Percentiles rank a stretch among this genome's conserved stretches.
Evolutionary conservation across 1,140 invertebrate genomes (phyloP).

Genomic region (Achroia grisella): DNA sequence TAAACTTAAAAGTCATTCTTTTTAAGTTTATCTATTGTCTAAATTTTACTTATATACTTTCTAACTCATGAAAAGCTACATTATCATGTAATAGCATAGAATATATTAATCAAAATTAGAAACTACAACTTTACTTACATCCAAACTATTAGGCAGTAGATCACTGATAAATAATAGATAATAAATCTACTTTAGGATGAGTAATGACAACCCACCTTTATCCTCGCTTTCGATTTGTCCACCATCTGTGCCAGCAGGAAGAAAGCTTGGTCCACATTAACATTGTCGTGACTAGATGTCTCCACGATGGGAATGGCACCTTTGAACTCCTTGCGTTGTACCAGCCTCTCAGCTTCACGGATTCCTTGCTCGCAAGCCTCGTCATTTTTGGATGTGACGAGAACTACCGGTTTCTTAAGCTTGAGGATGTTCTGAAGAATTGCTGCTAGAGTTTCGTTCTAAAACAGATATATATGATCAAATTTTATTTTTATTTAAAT

Average conservation of each 20-base stretch:
- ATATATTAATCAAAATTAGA: too few relatives aligned
- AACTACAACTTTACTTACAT: too few relatives aligned
- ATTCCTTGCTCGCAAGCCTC: conserved; percentile 92
- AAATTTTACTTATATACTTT: too few relatives aligned
- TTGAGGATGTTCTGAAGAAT: conserved; percentile 90
- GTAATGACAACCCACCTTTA: conserved; percentile 55
- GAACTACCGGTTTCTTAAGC: conserved; percentile 95
- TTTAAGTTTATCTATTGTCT: too few relatives aligned
- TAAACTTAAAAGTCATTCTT: too few relatives aligned
- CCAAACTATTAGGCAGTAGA: too few relatives aligned
- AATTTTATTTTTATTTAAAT: too few relatives aligned
- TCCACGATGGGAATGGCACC: conserved; percentile 91
- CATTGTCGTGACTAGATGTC: conserved; percentile 96
- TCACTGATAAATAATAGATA: too few relatives aligned
- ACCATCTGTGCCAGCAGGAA: conserved; percentile 94
- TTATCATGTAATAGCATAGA: too few relatives aligned
- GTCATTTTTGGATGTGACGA: conserved; percentile 98
- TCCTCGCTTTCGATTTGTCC: conserved; percentile 80
- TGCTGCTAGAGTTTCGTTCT: conserved; percentile 84
- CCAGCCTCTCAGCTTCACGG: conserved; percentile 90
- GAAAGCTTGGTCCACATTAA: conserved; percentile 97
- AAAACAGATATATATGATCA: conserved; percentile 20
- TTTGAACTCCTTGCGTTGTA: conserved; percentile 94
- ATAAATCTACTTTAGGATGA: too few relatives aligned
- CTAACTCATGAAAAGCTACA: too few relatives aligned